These are phyloP conservation scores for Pygocentrus nattereri DNA, from an alignment of 2,797 vertebrate species.

Conservation along the genomic window DNA sequence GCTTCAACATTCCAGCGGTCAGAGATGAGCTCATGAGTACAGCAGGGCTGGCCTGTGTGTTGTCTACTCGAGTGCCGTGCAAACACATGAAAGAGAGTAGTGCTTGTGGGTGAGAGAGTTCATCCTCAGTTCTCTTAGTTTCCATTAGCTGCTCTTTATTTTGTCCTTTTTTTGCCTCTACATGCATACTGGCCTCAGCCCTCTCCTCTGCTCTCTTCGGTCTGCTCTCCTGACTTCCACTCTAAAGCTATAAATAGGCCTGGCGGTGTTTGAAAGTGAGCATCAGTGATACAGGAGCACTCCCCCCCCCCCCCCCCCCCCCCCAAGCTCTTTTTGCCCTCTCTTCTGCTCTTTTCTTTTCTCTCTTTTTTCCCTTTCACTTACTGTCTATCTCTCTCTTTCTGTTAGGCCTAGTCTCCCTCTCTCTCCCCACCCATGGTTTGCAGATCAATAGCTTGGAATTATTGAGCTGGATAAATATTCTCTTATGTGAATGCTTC, in stretches of 20 bases:
- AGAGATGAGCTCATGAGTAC: background rate
- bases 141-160: conserved; percentile 25
- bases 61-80: background rate
- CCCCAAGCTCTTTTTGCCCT: background rate
- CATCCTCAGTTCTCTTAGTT: background rate
- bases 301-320: background rate
- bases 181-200: conserved; percentile 14
- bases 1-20: conserved; percentile 5
- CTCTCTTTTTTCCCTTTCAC: background rate
- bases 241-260: conserved; percentile 52
- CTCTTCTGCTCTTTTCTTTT: background rate
- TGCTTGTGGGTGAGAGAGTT: background rate
- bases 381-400: conserved; percentile 26
- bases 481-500: conserved; percentile 43
- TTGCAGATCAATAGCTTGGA: conserved; percentile 50
- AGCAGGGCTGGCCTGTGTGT: background rate
- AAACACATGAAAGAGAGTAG: background rate
- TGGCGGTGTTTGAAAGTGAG: conserved; percentile 41
- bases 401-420: conserved; percentile 7
- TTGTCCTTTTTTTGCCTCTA: conserved; percentile 22
- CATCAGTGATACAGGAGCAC: conserved; percentile 35
- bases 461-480: conserved; percentile 51
- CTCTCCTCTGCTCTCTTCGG: conserved; percentile 13
- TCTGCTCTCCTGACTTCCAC: conserved; percentile 29
- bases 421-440: conserved; percentile 40